These are phyloP conservation scores for Heliconius himera DNA, from an alignment of 1,140 invertebrate genomes.

Conservation along the genomic window DNA sequence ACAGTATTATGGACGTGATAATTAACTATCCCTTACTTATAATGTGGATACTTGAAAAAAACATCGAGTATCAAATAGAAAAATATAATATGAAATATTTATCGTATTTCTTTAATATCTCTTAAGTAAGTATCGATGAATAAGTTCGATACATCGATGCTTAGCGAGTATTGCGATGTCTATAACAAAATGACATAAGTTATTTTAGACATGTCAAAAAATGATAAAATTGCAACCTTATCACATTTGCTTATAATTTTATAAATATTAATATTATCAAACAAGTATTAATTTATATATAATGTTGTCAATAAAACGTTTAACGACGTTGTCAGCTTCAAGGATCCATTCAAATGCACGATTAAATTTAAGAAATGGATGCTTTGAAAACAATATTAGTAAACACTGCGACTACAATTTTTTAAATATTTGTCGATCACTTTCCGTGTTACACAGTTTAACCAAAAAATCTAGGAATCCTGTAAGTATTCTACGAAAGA, in stretches of 20 bases:
- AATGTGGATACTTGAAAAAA: too few relatives aligned
- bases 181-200: neutral
- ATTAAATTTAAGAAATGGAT: conserved; percentile 45
- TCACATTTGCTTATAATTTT: neutral
- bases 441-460: conserved; percentile 60
- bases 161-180: neutral
- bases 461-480: conserved; percentile 59
- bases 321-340: conserved; percentile 58
- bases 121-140: too few relatives aligned
- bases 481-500: conserved; percentile 52
- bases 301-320: conserved; percentile 69
- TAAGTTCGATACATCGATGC: too few relatives aligned
- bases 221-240: neutral
- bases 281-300: neutral
- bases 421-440: conserved; percentile 61
- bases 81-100: too few relatives aligned
- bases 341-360: conserved; percentile 62
- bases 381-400: conserved; percentile 49
- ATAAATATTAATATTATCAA: neutral
- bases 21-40: too few relatives aligned
- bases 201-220: neutral
- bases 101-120: too few relatives aligned
- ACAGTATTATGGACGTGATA: too few relatives aligned
- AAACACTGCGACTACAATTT: conserved; percentile 54
- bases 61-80: too few relatives aligned